phyloP scores from a whole-genome alignment of 2,888 invertebrate genomes.

The Eilema sororculum region DNA sequence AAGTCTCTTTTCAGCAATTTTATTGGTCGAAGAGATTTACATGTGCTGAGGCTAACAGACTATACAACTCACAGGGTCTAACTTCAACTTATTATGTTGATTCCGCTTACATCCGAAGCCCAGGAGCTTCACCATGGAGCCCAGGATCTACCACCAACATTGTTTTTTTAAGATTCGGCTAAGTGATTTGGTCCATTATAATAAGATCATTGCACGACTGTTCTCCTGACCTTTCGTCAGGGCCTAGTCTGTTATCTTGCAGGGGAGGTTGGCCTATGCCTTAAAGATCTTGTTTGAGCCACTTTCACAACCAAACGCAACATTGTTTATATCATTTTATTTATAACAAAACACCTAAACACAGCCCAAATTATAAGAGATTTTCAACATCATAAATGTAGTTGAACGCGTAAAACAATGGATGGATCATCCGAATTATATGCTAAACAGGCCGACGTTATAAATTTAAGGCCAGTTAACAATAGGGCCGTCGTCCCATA shows the following conservation, averaged over 20 bases:
- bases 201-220: neutral
- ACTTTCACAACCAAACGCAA: neutral
- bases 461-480: constrained; percentile 46
- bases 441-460: constrained; percentile 40
- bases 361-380: neutral
- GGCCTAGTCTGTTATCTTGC: neutral
- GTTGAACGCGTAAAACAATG: constrained; percentile 17
- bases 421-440: constrained; percentile 17
- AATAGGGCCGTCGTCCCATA: constrained; percentile 42
- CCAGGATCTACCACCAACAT: too few species aligned
- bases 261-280: neutral
- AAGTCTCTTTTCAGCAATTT: too few species aligned
- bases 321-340: neutral
- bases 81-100: neutral
- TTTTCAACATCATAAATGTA: constrained; percentile 14
- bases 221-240: neutral
- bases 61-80: neutral
- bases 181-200: neutral
- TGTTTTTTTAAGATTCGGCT: neutral
- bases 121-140: neutral
- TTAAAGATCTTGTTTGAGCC: too few species aligned
- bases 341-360: neutral
- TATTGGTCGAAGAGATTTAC: too few species aligned
- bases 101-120: neutral
- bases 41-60: neutral